These are phyloP conservation scores for Drosophila fungiperda DNA, from an alignment of 2,888 invertebrate species.

Conservation along the genomic window DNA sequence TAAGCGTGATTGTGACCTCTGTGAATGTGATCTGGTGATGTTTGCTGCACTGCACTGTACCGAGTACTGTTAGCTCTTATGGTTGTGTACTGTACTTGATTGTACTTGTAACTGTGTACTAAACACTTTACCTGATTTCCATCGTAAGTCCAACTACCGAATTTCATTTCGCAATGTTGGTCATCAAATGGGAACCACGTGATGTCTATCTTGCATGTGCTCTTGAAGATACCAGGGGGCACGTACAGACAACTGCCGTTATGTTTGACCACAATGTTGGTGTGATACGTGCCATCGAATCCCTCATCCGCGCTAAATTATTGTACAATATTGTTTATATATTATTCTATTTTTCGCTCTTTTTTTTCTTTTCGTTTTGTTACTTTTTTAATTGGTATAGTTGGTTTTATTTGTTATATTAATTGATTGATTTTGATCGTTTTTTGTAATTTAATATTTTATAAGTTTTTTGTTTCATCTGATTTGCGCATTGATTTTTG, in stretches of 20 bases:
- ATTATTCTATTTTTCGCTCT: constrained; percentile 55
- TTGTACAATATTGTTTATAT: constrained; percentile 76
- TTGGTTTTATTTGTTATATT: constrained; percentile 35
- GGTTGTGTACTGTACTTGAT: constrained; percentile 30
- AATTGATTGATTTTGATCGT: constrained; percentile 2
- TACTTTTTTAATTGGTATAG: constrained; percentile 7
- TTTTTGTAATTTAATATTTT: constrained; percentile 30
- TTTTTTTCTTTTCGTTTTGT: constrained; percentile 30
- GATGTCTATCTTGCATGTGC: constrained; percentile 99
- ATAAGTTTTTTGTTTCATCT: constrained; percentile 41
- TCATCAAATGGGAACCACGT: constrained; percentile 99
- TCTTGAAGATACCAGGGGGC: constrained; percentile 99
- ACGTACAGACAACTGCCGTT: constrained; percentile 99
- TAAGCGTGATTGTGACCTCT: constrained; percentile 51
- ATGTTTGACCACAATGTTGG: constrained; percentile 99
- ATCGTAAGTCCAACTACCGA: constrained; percentile 99
- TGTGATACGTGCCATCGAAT: constrained; percentile 99
- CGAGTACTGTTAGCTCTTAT: constrained; percentile 40
- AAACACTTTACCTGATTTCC: constrained; percentile 93
- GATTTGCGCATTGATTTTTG: constrained; percentile 63
- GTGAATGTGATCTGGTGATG: constrained; percentile 23
- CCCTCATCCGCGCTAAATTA: constrained; percentile 98
- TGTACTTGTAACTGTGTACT: constrained; percentile 50
- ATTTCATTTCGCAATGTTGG: constrained; percentile 99
- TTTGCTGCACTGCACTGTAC: constrained; percentile 46